A percentile compares a stretch with the other conserved stretches of the same genome.
Conservation (phyloP, 2,797 vertebrate genomes). For the Sebastes minor region DNA sequence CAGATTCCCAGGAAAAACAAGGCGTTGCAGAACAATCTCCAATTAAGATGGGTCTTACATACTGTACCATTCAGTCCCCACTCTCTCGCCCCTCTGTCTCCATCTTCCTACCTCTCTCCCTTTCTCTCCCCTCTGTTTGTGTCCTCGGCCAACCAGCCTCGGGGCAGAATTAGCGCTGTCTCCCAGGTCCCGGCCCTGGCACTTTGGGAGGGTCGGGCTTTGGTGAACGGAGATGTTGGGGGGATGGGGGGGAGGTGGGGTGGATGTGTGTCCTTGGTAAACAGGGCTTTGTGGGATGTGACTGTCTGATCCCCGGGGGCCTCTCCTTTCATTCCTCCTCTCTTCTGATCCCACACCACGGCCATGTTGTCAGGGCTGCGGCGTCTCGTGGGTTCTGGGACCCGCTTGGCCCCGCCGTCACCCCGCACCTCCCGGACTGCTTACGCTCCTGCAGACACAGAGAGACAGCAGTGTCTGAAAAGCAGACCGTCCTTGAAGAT, state of each 20-base stretch:
- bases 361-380: slow-evolving; percentile 45
- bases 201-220: slow-evolving; percentile 67
- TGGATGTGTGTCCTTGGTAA: slow-evolving; percentile 79
- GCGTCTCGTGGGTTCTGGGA: slow-evolving; percentile 47
- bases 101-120: slow-evolving; percentile 38
- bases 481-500: slow-evolving; percentile 36
- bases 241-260: background rate
- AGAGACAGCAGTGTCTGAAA: slow-evolving; percentile 12
- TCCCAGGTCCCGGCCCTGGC: slow-evolving; percentile 80
- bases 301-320: slow-evolving; percentile 80
- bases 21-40: slow-evolving; percentile 80
- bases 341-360: slow-evolving; percentile 61
- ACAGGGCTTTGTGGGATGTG: slow-evolving; percentile 83
- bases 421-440: slow-evolving; percentile 36
- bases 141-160: slow-evolving; percentile 71
- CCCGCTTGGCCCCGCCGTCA: slow-evolving; percentile 39
- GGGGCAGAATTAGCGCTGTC: slow-evolving; percentile 80
- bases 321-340: slow-evolving; percentile 66
- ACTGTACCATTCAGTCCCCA: slow-evolving; percentile 77
- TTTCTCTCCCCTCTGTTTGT: slow-evolving; percentile 65
- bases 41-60: slow-evolving; percentile 82
- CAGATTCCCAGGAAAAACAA: slow-evolving; percentile 82
- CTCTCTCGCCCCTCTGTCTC: slow-evolving; percentile 49
- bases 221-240: slow-evolving; percentile 53
- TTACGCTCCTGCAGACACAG: slow-evolving; percentile 1